Percentiles rank a stretch among this genome's conserved stretches.
These are phyloP conservation scores for mouse (Mus musculus) DNA, from an alignment of 2,113 vertebrate species.

Conservation along the genomic window DNA sequence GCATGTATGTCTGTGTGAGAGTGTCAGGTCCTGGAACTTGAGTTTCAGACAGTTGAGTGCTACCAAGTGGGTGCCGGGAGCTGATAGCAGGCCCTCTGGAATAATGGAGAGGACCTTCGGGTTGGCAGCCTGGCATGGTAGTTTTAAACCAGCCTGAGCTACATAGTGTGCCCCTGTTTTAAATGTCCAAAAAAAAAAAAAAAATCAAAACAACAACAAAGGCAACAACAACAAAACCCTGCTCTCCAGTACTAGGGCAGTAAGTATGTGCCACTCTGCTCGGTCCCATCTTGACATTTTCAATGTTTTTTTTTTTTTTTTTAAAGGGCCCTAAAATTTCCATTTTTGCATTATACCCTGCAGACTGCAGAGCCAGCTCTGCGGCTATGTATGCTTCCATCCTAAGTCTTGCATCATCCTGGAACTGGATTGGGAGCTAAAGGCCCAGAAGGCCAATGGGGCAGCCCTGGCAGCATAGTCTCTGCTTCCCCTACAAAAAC, in stretches of 20 bases:
- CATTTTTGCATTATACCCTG: not conserved
- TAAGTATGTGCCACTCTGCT: not conserved
- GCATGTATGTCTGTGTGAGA: not conserved
- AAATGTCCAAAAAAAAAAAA: not conserved
- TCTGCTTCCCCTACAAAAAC: not conserved
- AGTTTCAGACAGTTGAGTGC: not conserved
- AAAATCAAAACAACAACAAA: too few relatives aligned
- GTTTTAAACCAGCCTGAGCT: not conserved
- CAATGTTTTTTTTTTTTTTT: not conserved
- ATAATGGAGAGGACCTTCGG: not conserved
- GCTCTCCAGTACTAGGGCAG: too few relatives aligned
- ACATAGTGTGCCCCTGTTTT: not conserved
- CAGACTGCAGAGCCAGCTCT: not conserved
- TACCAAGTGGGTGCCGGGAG: not conserved
- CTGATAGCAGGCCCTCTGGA: not conserved
- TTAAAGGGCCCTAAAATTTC: not conserved
- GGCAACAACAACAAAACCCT: too few relatives aligned
- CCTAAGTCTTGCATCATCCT: not conserved
- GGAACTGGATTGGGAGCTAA: not conserved
- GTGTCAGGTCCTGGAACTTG: not conserved
- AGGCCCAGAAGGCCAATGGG: not conserved
- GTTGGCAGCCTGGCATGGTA: not conserved
- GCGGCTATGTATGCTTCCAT: rapidly evolving
- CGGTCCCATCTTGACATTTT: not conserved
- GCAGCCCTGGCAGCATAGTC: not conserved